Evolutionary conservation across 2,888 invertebrate genomes (phyloP).

Genomic region (Drosophila conformis): DNA sequence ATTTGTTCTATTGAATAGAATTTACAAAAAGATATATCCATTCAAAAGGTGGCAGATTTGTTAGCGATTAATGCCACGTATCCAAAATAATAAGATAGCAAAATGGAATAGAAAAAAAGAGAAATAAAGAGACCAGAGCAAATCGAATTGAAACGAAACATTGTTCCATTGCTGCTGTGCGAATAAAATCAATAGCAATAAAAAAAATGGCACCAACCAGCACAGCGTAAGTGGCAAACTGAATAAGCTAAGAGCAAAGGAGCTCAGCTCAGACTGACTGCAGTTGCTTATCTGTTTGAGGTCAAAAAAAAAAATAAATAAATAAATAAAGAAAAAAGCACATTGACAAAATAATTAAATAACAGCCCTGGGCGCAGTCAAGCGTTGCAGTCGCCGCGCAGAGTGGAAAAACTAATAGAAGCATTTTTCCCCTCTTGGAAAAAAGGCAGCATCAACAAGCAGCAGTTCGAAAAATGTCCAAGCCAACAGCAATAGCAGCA

Average conservation of each 20-base stretch:
- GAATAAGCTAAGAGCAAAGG: slow-evolving; percentile 33
- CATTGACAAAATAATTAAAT: slow-evolving; percentile 80
- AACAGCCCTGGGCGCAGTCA: slow-evolving; percentile 68
- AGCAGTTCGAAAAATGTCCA: slow-evolving; percentile 35
- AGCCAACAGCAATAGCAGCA: slow-evolving; percentile 27
- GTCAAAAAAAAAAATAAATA: slow-evolving; percentile 29
- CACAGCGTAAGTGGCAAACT: slow-evolving; percentile 22
- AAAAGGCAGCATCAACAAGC: slow-evolving; percentile 22
- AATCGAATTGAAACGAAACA: slow-evolving; percentile 28
- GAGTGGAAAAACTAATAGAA: slow-evolving; percentile 58
- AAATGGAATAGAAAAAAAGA: slow-evolving; percentile 20
- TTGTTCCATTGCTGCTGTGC: slow-evolving; percentile 4
- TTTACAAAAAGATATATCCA: slow-evolving; percentile 30
- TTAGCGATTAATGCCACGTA: slow-evolving; percentile 53
- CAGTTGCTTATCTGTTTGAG: slow-evolving; percentile 38
- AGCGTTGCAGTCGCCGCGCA: slow-evolving; percentile 54
- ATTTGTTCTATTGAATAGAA: slow-evolving; percentile 48
- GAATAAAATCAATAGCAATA: slow-evolving; percentile 40
- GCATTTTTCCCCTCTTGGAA: slow-evolving; percentile 52
- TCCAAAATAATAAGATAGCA: slow-evolving; percentile 36
- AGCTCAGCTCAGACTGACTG: slow-evolving; percentile 22
- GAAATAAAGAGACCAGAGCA: slow-evolving; percentile 28
- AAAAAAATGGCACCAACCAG: slow-evolving; percentile 14
- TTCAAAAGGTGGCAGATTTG: slow-evolving; percentile 48
- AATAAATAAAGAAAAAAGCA: slow-evolving; percentile 35